Evolutionary conservation across 1,140 invertebrate species (phyloP).

Genomic region (Zaprionus taronus): DNA sequence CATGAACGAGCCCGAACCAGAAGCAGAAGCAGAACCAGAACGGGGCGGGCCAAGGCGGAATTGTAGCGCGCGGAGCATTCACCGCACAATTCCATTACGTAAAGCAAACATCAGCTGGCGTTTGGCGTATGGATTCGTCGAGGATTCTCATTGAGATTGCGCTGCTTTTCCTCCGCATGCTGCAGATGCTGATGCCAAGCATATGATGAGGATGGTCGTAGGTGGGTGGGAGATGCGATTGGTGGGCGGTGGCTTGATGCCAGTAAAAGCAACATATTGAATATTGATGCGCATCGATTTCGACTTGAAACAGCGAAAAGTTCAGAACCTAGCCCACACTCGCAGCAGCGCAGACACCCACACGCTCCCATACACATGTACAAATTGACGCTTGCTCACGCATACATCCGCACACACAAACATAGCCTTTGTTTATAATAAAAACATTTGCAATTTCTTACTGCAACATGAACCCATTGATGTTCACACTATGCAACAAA

Average conservation of each 20-base stretch:
- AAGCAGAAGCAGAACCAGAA: conserved; percentile 15
- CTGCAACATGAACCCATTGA: conserved; percentile 42
- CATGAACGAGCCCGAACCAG: conserved; percentile 18
- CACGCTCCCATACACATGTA: conserved; percentile 9
- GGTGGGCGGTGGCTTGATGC: conserved; percentile 40
- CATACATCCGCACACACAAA: not conserved
- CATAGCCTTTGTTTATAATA: conserved; percentile 70
- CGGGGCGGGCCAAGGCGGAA: conserved; percentile 56
- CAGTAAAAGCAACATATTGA: conserved; percentile 78
- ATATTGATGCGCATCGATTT: conserved; percentile 81
- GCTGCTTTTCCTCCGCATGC: conserved; percentile 3
- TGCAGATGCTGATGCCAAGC: conserved; percentile 4
- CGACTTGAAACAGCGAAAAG: conserved; percentile 73
- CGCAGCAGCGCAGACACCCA: conserved; percentile 15
- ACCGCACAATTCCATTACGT: conserved; percentile 81
- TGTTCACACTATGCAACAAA: conserved; percentile 52
- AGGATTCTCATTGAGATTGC: conserved; percentile 66
- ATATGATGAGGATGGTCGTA: conserved; percentile 31
- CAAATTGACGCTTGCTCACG: not conserved
- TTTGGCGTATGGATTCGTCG: conserved; percentile 59
- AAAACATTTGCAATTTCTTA: conserved; percentile 76
- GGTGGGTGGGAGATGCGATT: not conserved
- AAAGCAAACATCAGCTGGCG: conserved; percentile 80
- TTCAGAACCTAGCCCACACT: conserved; percentile 37
- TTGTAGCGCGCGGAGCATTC: conserved; percentile 65